Evolutionary conservation across 1,140 invertebrate species (phyloP), one percentile per base, ranked within the genome.

Genomic region (Drosophila chauvacae): DNA sequence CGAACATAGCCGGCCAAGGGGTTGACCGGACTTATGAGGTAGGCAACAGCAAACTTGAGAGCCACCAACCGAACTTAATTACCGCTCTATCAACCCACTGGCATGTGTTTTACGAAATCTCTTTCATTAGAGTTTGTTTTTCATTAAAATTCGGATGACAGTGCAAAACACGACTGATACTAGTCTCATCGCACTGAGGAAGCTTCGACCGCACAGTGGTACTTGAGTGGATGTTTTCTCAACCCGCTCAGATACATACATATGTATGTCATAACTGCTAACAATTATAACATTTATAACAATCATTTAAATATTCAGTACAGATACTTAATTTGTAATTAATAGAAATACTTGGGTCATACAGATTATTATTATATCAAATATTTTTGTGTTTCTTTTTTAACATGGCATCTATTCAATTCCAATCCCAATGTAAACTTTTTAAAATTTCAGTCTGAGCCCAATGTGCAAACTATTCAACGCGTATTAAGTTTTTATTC

Each of bases 101-200:
- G 45, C 48, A 35, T 48, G 56, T 44, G 62, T 56, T 26, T 55
- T 60, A 33, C 42, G 7, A 72, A 72, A 66, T 47, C 45, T 63
- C 14, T 20, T 35, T 53, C 28, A 70, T 35, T 66, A 35, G 42
- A 7, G 39, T 53, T 63, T 69, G 53, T 61, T 23, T 41, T 56
- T 62, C 7, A 71, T 61, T 55, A 55, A 35, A 51, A 35, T 45
- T 26, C 10, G 18, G 33, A 61, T 77, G 73, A 77, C 74, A 48
- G 7, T 56, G 73, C 63, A 61, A 48, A 77, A 18, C 4, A 6
- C 13, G 14, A 20, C 5, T 13, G 55, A 72, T n/a, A 42, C 48
- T 53, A n/a, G 14, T 13, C 44, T 35, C 33, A 56, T 35, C 18
- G 35, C 61, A 16, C 37, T 35, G 6, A 33, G 47, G 20, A 65